Evolutionary conservation across 2,113 vertebrate species (phyloP).

Genomic region (Perca fluviatilis): DNA sequence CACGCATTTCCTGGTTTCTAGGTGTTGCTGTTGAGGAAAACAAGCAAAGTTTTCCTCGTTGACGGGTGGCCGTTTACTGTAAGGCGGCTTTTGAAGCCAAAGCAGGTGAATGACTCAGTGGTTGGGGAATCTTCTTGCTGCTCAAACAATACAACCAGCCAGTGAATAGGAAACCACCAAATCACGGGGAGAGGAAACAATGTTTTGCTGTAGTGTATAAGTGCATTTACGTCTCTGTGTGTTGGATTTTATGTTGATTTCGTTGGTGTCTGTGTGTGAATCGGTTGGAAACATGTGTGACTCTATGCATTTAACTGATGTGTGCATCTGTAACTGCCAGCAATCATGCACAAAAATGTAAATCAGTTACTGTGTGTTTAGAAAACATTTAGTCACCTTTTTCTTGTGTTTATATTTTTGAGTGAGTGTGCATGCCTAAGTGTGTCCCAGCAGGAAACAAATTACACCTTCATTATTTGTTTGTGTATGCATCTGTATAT

Average conservation of each 20-base stretch:
- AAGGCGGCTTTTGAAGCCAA: slow-evolving; percentile 34
- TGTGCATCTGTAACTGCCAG: neutral
- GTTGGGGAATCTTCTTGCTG: slow-evolving; percentile 68
- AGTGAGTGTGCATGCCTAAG: neutral
- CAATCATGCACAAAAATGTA: neutral
- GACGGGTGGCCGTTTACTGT: slow-evolving; percentile 32
- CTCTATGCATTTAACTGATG: neutral
- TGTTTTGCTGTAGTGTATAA: neutral
- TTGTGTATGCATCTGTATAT: slow-evolving; percentile 5
- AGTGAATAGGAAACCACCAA: slow-evolving; percentile 88
- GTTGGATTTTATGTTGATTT: neutral
- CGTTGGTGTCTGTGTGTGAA: neutral
- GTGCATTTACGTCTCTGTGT: slow-evolving; percentile 5
- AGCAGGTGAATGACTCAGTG: slow-evolving; percentile 83
- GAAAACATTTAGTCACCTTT: neutral
- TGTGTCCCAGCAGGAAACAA: neutral
- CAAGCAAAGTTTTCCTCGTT: slow-evolving; percentile 23
- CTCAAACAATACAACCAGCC: slow-evolving; percentile 76
- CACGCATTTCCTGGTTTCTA: slow-evolving; percentile 31
- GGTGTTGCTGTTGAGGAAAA: slow-evolving; percentile 50
- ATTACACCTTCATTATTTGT: slow-evolving; percentile 1
- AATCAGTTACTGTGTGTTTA: neutral
- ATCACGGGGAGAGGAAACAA: slow-evolving; percentile 78
- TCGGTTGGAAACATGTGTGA: neutral
- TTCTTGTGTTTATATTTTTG: neutral